Base-by-base conservation (phyloP, 2,888 invertebrate species). In the Beris chalybata region DNA sequence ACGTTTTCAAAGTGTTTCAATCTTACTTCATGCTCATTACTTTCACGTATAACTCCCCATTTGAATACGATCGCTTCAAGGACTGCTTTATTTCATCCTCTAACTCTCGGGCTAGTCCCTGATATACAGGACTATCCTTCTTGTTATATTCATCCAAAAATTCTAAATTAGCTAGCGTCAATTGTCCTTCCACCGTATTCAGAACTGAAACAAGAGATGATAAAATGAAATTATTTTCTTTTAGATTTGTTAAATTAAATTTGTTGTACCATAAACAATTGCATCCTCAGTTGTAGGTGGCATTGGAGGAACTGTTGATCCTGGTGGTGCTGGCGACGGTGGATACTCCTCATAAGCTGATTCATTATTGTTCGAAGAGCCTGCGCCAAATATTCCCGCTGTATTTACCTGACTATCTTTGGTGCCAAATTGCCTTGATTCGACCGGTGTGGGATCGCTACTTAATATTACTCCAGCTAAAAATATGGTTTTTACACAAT, bases 401-500 rank as follows among this genome's bases (percentile, higher is more conserved):
- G 82, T 75, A 71, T 83, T 82, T 47, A 86, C 81, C 47, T 71
- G 64, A 43, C 65, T 64, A n/a, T 64, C 66, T 61, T 85, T 84
- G 68, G 82, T 83, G 63, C 85, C 81, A 69, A 89, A 86, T 72
- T 88, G 85, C 63, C 83, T 78, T 68, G 85, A 84, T 66, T 83
- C 76, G 67, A 85, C 80, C 1, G 85, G 83, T 47, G 86, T 85
- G 53, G 87, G 86, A 67, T 87, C 85, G 79, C 85, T 86, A 32
- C 85, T 82, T 73, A 89, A 85, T 71, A 90, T 85, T 57, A 89
- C 83, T 56, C 90, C 90, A 74, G 88, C 91, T 90, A 79, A 47
- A 84, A 84, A 13, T 45, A 22, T 22, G 1, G 3, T 45, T 12
- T 45, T 45, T 45, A 9, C 4, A 52, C 9, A 13, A 13, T 13